Percentiles rank a stretch among this genome's conserved stretches.
Conservation (phyloP, 2,113 vertebrate species). For the Tragulus kanchil region DNA sequence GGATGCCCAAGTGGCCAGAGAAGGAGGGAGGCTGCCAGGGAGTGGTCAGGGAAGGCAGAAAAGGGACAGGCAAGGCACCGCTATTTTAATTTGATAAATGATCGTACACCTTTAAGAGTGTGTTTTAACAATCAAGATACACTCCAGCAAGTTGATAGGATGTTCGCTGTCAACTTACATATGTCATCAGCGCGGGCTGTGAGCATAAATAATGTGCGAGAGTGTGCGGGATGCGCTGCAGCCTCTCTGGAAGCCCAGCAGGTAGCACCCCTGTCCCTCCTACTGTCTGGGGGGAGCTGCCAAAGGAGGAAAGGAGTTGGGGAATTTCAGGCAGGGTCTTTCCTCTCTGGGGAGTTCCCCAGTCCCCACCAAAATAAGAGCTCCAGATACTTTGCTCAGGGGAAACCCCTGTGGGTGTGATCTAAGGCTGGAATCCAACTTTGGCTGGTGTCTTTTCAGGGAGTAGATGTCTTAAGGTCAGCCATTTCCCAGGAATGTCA, state of each 20-base stretch:
- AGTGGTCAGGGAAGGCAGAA: not conserved
- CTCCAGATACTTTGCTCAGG: not conserved
- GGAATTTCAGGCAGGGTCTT: not conserved
- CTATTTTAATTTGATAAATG: slow-evolving; percentile 86
- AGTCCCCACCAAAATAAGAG: slow-evolving; percentile 54
- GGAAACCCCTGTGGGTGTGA: not conserved
- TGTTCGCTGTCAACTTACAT: slow-evolving; percentile 85
- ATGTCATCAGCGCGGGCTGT: slow-evolving; percentile 80
- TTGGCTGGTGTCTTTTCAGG: not conserved
- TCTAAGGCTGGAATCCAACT: not conserved
- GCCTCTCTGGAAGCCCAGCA: not conserved
- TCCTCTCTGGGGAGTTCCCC: not conserved
- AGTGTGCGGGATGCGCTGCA: not conserved
- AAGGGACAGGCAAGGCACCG: not conserved
- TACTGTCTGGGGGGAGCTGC: not conserved
- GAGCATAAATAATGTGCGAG: slow-evolving; percentile 73
- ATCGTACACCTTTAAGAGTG: slow-evolving; percentile 82
- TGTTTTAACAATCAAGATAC: slow-evolving; percentile 86
- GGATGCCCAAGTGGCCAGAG: not conserved
- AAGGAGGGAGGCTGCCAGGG: not conserved
- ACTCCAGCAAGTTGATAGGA: slow-evolving; percentile 85
- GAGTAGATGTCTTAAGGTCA: not conserved
- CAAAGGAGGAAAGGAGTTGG: not conserved
- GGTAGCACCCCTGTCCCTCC: slow-evolving; percentile 20
- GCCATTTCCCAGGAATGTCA: not conserved